phyloP scores from a whole-genome alignment of 2,113 vertebrate genomes.

The Sander lucioperca region DNA sequence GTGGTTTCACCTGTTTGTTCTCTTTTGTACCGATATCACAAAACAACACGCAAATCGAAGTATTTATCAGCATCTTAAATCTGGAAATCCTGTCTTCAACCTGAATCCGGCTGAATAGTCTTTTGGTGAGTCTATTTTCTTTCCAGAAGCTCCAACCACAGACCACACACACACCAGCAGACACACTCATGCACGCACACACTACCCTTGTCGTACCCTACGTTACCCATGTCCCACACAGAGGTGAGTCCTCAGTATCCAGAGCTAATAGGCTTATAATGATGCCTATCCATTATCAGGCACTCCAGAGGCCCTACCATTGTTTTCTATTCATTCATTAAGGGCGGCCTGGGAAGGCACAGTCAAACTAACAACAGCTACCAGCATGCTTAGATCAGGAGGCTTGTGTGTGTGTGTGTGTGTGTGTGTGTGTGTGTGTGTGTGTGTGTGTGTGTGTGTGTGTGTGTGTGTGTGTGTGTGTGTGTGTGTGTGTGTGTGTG shows the following conservation, averaged over 20 bases:
- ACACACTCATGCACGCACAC: slow-evolving; percentile 34
- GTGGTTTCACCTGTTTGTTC: slow-evolving; percentile 36
- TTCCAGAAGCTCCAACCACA: slow-evolving; percentile 47
- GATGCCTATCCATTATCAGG: slow-evolving; percentile 82
- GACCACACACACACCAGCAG: slow-evolving; percentile 67
- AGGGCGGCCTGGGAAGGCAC: slow-evolving; percentile 54
- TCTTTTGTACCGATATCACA: background rate
- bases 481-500: no score
- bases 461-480: no score
- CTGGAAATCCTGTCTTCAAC: slow-evolving; percentile 39
- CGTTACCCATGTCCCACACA: slow-evolving; percentile 56
- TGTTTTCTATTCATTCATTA: slow-evolving; percentile 84
- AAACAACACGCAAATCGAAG: slow-evolving; percentile 21
- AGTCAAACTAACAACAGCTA: slow-evolving; percentile 55
- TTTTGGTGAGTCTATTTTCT: slow-evolving; percentile 34
- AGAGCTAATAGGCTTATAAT: slow-evolving; percentile 82
- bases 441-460: no score
- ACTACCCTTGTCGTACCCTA: slow-evolving; percentile 32
- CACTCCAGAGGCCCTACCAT: slow-evolving; percentile 57
- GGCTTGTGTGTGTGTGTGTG: slow-evolving; percentile 16
- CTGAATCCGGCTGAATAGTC: slow-evolving; percentile 34
- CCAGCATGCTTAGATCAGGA: slow-evolving; percentile 41
- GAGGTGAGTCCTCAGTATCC: slow-evolving; percentile 73
- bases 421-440: no score
- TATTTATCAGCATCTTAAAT: slow-evolving; percentile 51